Evolutionary conservation across 53 echinoderm and acorn worm species (phyloP).

Genomic region (Henricia sp.): DNA sequence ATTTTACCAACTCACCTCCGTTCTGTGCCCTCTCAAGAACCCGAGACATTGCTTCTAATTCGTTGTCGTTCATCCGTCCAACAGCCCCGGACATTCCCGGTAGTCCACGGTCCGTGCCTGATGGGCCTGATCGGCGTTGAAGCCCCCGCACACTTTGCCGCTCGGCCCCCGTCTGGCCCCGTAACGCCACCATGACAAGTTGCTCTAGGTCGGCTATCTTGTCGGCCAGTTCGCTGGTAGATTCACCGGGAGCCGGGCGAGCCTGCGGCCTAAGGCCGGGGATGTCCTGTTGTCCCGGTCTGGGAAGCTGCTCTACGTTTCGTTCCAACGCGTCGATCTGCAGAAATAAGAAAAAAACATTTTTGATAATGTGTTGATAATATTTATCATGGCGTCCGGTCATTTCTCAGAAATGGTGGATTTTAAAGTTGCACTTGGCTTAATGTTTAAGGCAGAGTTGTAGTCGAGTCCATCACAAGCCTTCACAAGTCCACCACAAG

Average conservation of each 20-base stretch:
- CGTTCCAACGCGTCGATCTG: constrained; percentile 20
- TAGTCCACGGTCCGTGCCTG: too few species aligned
- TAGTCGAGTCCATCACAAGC: too few species aligned
- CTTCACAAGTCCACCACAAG: too few species aligned
- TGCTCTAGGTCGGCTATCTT: constrained; percentile 38
- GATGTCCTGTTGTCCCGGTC: background rate
- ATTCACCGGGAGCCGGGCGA: constrained; percentile 1
- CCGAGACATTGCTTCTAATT: constrained; percentile 15
- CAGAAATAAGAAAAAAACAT: background rate
- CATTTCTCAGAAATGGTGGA: too few species aligned
- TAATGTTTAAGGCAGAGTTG: too few species aligned
- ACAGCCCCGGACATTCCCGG: background rate
- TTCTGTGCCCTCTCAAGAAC: constrained; percentile 30
- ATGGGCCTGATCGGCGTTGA: too few species aligned
- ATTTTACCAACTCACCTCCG: constrained; percentile 15
- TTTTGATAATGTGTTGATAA: too few species aligned
- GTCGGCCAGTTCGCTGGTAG: background rate
- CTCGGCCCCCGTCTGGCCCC: background rate
- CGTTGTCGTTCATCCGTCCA: constrained; percentile 7
- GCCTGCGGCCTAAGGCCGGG: background rate
- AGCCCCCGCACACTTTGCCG: background rate
- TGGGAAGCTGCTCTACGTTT: background rate
- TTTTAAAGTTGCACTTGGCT: too few species aligned
- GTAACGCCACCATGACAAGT: constrained; percentile 27
- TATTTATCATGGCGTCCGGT: too few species aligned